Conservation (phyloP, 2,797 vertebrate genomes). For the Dipus sagitta region DNA sequence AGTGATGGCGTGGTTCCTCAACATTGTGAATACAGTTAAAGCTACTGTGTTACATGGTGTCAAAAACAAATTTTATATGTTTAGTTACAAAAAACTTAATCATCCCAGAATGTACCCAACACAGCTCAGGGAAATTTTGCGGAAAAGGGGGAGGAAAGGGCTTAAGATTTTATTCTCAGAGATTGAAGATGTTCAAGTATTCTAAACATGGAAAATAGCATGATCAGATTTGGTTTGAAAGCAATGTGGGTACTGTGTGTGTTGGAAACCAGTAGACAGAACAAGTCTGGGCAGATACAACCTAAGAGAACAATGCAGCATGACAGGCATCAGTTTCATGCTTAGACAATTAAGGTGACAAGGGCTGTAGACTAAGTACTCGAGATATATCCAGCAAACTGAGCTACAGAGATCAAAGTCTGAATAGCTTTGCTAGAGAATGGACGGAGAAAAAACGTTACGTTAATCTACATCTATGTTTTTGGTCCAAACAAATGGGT, state of each 20-base stretch:
- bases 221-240: too few species aligned
- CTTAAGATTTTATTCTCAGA: too few species aligned
- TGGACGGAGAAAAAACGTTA: not conserved
- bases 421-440: not conserved
- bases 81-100: not conserved
- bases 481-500: not conserved
- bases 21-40: not conserved
- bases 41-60: not conserved
- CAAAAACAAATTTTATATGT: not conserved
- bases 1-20: not conserved
- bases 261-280: too few species aligned
- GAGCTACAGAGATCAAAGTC: constrained; percentile 1
- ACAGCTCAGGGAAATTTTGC: too few species aligned
- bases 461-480: constrained; percentile 27
- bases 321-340: not conserved
- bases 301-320: too few species aligned
- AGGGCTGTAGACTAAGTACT: not conserved
- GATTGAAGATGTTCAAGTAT: too few species aligned
- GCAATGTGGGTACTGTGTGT: too few species aligned
- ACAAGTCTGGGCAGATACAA: too few species aligned
- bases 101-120: not conserved
- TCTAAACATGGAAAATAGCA: too few species aligned
- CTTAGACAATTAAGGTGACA: not conserved
- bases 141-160: too few species aligned
- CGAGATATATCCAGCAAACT: constrained; percentile 15